phyloP scores from a whole-genome alignment of 2,888 invertebrate species.

The Acanthosepion esculentum region DNA sequence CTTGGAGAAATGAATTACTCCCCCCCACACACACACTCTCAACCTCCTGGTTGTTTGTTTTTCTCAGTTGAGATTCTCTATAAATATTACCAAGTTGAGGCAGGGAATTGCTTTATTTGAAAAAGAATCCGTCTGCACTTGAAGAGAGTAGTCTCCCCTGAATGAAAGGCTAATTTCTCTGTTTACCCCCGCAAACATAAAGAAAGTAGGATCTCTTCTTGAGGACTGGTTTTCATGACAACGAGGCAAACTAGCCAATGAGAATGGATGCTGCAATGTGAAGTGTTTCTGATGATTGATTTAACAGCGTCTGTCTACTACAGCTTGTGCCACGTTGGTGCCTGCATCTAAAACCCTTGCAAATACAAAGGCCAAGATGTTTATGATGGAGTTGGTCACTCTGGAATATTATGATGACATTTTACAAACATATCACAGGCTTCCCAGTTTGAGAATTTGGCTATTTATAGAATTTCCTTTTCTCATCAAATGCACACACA shows the following conservation, averaged over 20 bases:
- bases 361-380: not conserved
- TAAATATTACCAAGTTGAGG: not conserved
- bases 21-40: not conserved
- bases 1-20: not conserved
- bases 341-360: not conserved
- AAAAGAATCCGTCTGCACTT: not conserved
- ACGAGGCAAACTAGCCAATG: not conserved
- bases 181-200: not conserved
- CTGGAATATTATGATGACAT: not conserved
- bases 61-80: not conserved
- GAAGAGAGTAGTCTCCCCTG: not conserved
- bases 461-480: not conserved
- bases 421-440: not conserved
- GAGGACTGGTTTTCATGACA: not conserved
- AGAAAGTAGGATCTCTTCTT: not conserved
- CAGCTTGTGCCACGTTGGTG: not conserved
- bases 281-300: not conserved
- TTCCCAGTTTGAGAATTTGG: not conserved
- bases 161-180: not conserved
- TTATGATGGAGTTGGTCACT: not conserved
- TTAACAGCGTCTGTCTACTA: not conserved
- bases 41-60: not conserved
- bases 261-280: not conserved
- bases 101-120: not conserved
- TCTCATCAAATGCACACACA: not conserved